Conservation (phyloP, 2,113 vertebrate species). For the Atherinomorus stipes region DNA sequence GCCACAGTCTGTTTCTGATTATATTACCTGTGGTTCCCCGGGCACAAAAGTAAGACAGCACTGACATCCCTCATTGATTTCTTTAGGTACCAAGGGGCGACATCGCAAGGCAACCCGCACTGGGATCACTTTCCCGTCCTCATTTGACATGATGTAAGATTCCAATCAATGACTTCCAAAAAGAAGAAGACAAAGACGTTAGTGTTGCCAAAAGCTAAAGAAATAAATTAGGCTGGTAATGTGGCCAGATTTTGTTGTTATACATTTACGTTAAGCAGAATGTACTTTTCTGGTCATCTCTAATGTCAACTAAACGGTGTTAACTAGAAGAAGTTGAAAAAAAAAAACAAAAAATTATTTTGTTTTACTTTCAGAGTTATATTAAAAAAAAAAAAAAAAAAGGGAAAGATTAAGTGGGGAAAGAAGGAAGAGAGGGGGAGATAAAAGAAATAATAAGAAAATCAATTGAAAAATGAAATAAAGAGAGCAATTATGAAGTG, state of each 20-base stretch:
- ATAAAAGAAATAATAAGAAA: too few relatives aligned
- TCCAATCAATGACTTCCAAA: not conserved
- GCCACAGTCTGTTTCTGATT: not conserved
- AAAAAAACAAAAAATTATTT: too few relatives aligned
- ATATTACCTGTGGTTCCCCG: constrained; percentile 89
- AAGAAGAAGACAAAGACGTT: not conserved
- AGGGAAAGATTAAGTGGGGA: too few relatives aligned
- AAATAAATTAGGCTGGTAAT: not conserved
- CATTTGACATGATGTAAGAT: constrained; percentile 77
- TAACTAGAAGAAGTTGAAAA: too few relatives aligned
- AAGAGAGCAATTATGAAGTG: too few relatives aligned
- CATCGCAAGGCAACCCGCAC: constrained; percentile 93
- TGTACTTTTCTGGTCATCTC: too few relatives aligned
- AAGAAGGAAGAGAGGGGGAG: too few relatives aligned
- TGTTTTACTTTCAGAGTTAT: too few relatives aligned
- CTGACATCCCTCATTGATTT: constrained; percentile 91
- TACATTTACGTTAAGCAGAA: not conserved
- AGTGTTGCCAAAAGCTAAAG: not conserved
- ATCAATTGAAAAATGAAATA: too few relatives aligned
- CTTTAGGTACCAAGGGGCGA: constrained; percentile 91
- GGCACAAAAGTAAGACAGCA: constrained; percentile 91
- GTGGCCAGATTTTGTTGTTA: not conserved
- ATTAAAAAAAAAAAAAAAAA: too few relatives aligned
- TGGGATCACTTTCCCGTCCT: constrained; percentile 89
- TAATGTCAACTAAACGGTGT: too few relatives aligned